These are phyloP conservation scores for Acrocephalus arundinaceus DNA, from an alignment of 2,113 vertebrate species.

Conservation along the genomic window DNA sequence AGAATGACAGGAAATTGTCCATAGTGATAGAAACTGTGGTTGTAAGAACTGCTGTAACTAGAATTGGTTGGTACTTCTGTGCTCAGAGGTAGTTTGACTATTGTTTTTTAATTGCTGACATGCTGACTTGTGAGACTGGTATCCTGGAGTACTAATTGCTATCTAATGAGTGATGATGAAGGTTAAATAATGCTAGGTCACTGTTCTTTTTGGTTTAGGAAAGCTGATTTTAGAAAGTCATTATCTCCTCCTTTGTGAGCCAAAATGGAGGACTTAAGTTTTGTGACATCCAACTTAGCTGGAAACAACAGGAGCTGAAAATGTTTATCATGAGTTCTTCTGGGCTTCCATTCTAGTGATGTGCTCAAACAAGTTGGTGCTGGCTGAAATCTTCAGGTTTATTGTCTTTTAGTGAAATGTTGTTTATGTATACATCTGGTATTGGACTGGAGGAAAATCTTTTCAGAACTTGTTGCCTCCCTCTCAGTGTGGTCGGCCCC, in stretches of 20 bases:
- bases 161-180: not conserved
- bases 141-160: not conserved
- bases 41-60: not conserved
- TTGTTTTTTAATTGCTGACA: not conserved
- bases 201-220: not conserved
- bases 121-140: not conserved
- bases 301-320: not conserved
- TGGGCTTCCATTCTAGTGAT: not conserved
- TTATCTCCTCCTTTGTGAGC: not conserved
- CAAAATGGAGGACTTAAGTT: not conserved
- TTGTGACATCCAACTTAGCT: not conserved
- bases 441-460: not conserved
- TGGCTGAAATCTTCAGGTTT: not conserved
- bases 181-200: not conserved
- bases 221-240: conserved; percentile 14
- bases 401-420: not conserved
- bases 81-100: not conserved
- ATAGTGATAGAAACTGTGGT: not conserved
- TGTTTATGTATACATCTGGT: not conserved
- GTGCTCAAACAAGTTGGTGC: not conserved
- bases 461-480: not conserved
- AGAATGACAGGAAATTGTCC: not conserved
- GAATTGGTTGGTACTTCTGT: not conserved
- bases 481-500: fast-evolving
- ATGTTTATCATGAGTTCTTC: not conserved